A percentile compares a stretch with the other conserved stretches of the same genome.
phyloP scores from a whole-genome alignment of 2,797 vertebrate genomes.

The Diplodus puntazzo region DNA sequence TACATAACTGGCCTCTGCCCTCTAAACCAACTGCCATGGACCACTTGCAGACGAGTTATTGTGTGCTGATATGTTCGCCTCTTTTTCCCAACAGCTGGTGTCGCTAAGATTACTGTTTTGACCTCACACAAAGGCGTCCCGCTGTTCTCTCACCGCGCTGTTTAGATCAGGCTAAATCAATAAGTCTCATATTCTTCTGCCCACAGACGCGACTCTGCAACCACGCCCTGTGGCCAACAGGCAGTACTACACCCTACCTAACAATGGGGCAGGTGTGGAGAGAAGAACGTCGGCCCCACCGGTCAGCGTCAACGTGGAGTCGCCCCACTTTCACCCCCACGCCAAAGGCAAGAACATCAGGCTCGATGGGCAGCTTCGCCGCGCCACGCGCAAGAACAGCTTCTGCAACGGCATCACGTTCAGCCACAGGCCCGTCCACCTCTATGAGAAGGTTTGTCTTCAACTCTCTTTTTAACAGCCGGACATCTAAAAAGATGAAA shows the following conservation, averaged over 20 bases:
- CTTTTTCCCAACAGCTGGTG: conserved; percentile 64
- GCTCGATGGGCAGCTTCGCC: conserved; percentile 93
- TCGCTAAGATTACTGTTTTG: conserved; percentile 37
- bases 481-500: not conserved
- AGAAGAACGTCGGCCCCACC: conserved; percentile 83
- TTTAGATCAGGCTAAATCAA: conserved; percentile 23
- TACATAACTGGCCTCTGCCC: conserved; percentile 69
- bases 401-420: conserved; percentile 99
- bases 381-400: conserved; percentile 95
- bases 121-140: conserved; percentile 41
- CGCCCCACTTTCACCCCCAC: conserved; percentile 94
- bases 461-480: not conserved
- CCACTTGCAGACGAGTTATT: conserved; percentile 49
- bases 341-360: conserved; percentile 98
- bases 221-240: conserved; percentile 90
- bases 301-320: conserved; percentile 86
- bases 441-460: conserved; percentile 92
- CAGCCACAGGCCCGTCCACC: conserved; percentile 94
- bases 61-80: conserved; percentile 45
- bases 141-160: not conserved
- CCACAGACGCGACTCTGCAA: conserved; percentile 90
- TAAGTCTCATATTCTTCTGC: conserved; percentile 41
- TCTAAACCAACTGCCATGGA: conserved; percentile 56
- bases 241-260: conserved; percentile 91
- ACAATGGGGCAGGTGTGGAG: conserved; percentile 87